Percentiles rank a stretch among this genome's conserved stretches.
phyloP scores from a whole-genome alignment of 2,797 vertebrate species.

The Melanotaenia parkinsoni region DNA sequence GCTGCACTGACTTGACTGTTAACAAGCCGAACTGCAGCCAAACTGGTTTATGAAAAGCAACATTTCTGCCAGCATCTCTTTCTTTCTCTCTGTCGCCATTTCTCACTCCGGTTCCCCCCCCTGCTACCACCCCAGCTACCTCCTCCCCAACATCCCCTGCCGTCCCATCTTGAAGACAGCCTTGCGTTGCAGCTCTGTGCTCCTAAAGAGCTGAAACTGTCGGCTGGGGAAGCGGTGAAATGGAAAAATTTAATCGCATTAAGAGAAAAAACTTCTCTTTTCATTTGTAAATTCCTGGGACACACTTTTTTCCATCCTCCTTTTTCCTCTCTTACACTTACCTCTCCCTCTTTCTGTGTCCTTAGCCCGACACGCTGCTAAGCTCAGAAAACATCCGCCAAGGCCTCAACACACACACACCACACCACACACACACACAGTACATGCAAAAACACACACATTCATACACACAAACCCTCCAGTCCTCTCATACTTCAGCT shows the following conservation, averaged over 20 bases:
- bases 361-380: conserved; percentile 74
- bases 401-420: conserved; percentile 42
- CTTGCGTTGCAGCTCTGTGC: conserved; percentile 68
- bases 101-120: conserved; percentile 49
- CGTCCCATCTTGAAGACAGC: conserved; percentile 65
- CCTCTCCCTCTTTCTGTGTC: conserved; percentile 45
- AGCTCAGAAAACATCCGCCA: conserved; percentile 73
- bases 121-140: conserved; percentile 6
- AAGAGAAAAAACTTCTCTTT: conserved; percentile 86
- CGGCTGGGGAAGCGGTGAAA: conserved; percentile 82
- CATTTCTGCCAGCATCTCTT: conserved; percentile 56
- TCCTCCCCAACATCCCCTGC: conserved; percentile 31
- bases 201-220: conserved; percentile 80
- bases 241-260: conserved; percentile 90
- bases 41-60: conserved; percentile 56
- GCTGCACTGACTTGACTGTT: conserved; percentile 47
- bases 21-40: conserved; percentile 52
- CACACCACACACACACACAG: neutral
- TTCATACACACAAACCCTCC: conserved; percentile 23
- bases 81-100: conserved; percentile 13
- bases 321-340: conserved; percentile 41
- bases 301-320: conserved; percentile 48
- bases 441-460: neutral
- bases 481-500: conserved; percentile 43
- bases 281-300: conserved; percentile 88